Evolutionary conservation across 1,140 invertebrate species (phyloP).

Genomic region (Drosophila melanogaster): DNA sequence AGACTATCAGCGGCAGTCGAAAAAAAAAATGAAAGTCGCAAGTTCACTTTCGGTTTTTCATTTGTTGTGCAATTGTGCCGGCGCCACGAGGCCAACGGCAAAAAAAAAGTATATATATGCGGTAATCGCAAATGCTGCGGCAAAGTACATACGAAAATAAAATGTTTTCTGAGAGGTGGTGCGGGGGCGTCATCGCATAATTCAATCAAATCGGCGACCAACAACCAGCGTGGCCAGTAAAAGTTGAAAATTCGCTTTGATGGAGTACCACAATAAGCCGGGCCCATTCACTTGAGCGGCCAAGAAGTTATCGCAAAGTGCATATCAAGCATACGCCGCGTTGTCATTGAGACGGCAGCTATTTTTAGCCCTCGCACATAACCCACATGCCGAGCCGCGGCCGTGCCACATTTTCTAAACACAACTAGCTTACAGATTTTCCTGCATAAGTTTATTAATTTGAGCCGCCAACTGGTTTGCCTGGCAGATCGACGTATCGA

Average conservation of each 20-base stretch:
- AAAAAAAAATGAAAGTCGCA: conserved; percentile 80
- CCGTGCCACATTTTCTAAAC: conserved; percentile 41
- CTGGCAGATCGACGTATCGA: conserved; percentile 21
- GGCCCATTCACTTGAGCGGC: conserved; percentile 59
- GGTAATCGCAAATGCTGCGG: conserved; percentile 57
- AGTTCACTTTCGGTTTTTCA: conserved; percentile 78
- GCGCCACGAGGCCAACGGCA: conserved; percentile 76
- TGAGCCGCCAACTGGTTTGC: conserved; percentile 69
- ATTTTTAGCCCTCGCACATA: conserved; percentile 69
- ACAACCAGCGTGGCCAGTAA: conserved; percentile 52
- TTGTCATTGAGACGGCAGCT: conserved; percentile 69
- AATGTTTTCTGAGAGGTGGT: conserved; percentile 1
- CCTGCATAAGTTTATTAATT: conserved; percentile 72
- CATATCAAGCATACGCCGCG: conserved; percentile 74
- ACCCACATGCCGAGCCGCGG: conserved; percentile 52
- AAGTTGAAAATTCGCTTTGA: conserved; percentile 66
- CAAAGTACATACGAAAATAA: conserved; percentile 5
- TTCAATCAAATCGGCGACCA: conserved; percentile 70
- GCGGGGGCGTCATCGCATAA: conserved; percentile 62
- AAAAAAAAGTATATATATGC: conserved; percentile 50
- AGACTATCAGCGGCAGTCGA: conserved; percentile 56
- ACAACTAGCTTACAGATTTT: conserved; percentile 11
- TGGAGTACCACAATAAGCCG: conserved; percentile 8
- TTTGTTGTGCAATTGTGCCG: conserved; percentile 75
- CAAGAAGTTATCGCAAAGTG: conserved; percentile 58